phyloP scores from a whole-genome alignment of 2,113 vertebrate species.

The Apteryx owenii region DNA sequence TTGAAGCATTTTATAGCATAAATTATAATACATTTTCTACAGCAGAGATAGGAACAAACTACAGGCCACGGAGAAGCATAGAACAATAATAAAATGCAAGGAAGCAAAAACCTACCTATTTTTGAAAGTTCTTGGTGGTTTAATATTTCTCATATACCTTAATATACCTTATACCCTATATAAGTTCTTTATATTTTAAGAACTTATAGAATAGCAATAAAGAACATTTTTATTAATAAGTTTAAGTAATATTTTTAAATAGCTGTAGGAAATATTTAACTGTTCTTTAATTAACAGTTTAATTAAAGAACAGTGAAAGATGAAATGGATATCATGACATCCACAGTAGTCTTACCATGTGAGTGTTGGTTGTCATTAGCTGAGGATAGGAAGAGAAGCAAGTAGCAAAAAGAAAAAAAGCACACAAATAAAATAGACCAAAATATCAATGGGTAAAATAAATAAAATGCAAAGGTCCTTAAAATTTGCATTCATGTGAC shows the following conservation, averaged over 20 bases:
- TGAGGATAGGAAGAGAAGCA: slow-evolving; percentile 92
- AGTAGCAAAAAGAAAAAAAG: slow-evolving; percentile 86
- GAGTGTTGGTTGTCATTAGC: slow-evolving; percentile 97
- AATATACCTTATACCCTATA: background rate
- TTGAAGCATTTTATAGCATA: background rate
- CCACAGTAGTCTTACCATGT: slow-evolving; percentile 92
- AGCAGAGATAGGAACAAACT: slow-evolving; percentile 24
- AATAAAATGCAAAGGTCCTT: slow-evolving; percentile 81
- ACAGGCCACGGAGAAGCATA: background rate
- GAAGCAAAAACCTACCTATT: background rate
- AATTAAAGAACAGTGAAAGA: slow-evolving; percentile 70
- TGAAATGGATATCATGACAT: slow-evolving; percentile 73
- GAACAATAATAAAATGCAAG: slow-evolving; percentile 27
- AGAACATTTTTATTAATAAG: slow-evolving; percentile 29
- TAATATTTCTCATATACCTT: background rate
- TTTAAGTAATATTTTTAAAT: slow-evolving; percentile 41
- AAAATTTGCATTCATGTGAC: slow-evolving; percentile 55
- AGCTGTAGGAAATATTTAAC: slow-evolving; percentile 64
- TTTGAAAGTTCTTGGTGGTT: background rate
- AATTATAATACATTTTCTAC: background rate
- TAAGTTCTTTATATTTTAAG: background rate
- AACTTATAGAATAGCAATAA: background rate
- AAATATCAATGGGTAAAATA: slow-evolving; percentile 80
- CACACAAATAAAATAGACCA: slow-evolving; percentile 85
- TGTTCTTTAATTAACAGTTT: slow-evolving; percentile 61